These are phyloP conservation scores for human DNA, from an alignment of 2,113 vertebrate genomes.

Conservation along the genomic window GRCh38 chr5:35934001-35934500, in stretches of 20 bases:
- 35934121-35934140: neutral
- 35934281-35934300: neutral
- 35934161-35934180: neutral
- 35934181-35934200: neutral
- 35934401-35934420: neutral
- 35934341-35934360: neutral
- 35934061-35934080: neutral
- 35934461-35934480: neutral
- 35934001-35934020: neutral
- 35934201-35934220: neutral
- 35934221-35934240: neutral
- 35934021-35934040: neutral
- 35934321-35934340: neutral
- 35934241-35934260: neutral
- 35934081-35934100: neutral
- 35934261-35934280: neutral
- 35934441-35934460: neutral
- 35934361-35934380: neutral
- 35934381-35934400: neutral
- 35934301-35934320: neutral
- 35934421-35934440: neutral
- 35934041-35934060: neutral
- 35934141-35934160: neutral
- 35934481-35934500: neutral
- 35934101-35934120: neutral